phyloP scores from a whole-genome alignment of 2,797 vertebrate genomes.

The Chaetodon trifasciatus region DNA sequence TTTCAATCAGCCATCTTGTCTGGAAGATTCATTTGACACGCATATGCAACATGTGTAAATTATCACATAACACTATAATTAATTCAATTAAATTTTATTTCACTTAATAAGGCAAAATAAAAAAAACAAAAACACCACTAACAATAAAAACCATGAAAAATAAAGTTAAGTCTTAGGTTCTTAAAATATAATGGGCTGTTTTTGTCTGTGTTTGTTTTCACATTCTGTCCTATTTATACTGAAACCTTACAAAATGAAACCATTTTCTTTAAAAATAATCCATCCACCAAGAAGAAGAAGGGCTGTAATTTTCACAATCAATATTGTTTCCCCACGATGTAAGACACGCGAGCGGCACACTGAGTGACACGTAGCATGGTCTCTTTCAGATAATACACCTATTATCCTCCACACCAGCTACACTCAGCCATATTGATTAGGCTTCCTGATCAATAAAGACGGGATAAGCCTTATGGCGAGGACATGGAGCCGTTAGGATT shows the following conservation, averaged over 20 bases:
- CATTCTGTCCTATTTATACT: not conserved
- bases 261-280: not conserved
- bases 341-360: not conserved
- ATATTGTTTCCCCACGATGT: constrained; percentile 7
- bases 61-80: not conserved
- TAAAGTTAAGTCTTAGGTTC: not conserved
- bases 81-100: not conserved
- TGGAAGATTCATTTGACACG: not conserved
- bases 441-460: constrained; percentile 70
- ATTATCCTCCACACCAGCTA: constrained; percentile 59
- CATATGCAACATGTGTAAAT: not conserved
- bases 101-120: too few relatives aligned
- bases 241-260: not conserved
- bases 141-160: not conserved
- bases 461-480: constrained; percentile 78
- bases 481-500: not conserved
- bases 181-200: not conserved
- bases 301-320: constrained; percentile 38
- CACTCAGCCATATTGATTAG: constrained; percentile 86
- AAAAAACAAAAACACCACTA: not conserved
- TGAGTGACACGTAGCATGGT: constrained; percentile 16
- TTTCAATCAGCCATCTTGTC: not conserved
- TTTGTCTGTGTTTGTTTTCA: not conserved
- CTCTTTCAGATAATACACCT: constrained; percentile 68
- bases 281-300: not conserved